phyloP scores from a whole-genome alignment of 2,888 invertebrate species.

The Margaritifera margaritifera region DNA sequence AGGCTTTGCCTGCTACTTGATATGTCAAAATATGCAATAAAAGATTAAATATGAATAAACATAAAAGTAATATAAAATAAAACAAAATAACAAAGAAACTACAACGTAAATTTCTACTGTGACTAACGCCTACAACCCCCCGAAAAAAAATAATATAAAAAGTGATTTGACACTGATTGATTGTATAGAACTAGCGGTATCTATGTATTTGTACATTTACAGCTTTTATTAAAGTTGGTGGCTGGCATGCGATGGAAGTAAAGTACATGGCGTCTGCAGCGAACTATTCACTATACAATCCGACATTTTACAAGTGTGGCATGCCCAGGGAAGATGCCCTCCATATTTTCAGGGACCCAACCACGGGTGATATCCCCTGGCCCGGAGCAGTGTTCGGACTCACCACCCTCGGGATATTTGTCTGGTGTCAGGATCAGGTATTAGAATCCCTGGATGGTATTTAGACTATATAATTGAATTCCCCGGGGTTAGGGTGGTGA shows the following conservation, averaged over 20 bases:
- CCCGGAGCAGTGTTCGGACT: conserved; percentile 67
- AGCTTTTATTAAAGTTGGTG: conserved; percentile 71
- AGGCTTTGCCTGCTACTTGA: too few species aligned
- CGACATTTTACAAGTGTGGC: conserved; percentile 57
- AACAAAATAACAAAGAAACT: too few species aligned
- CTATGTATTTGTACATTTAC: not conserved
- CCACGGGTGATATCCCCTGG: conserved; percentile 65
- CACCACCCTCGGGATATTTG: conserved; percentile 63
- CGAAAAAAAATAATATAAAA: too few species aligned
- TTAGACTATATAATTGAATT: too few species aligned
- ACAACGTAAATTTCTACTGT: too few species aligned
- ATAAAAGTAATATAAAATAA: too few species aligned
- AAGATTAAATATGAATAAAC: too few species aligned
- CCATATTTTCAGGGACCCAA: conserved; percentile 60
- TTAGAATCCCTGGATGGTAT: not conserved
- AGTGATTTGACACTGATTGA: too few species aligned
- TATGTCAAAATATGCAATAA: too few species aligned
- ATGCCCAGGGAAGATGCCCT: conserved; percentile 58
- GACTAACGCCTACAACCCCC: too few species aligned
- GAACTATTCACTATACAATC: conserved; percentile 61
- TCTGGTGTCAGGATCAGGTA: conserved; percentile 71
- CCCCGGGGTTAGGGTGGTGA: too few species aligned
- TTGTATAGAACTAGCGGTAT: not conserved
- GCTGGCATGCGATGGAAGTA: conserved; percentile 72
- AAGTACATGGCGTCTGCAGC: conserved; percentile 71